These are phyloP conservation scores for Lithobates pipiens DNA, from an alignment of 2,797 vertebrate genomes.

Conservation along the genomic window DNA sequence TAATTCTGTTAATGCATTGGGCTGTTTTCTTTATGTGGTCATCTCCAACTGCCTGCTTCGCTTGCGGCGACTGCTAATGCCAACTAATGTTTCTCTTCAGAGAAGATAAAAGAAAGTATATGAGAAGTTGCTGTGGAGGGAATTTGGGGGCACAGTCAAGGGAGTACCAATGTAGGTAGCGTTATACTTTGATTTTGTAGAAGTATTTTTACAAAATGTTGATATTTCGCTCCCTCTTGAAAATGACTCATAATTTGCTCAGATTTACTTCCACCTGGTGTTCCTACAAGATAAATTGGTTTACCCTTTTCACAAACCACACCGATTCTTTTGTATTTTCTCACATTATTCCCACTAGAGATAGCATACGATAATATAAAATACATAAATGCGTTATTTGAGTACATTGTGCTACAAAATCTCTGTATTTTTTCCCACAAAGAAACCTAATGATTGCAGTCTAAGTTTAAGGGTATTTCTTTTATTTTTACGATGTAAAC, in stretches of 20 bases:
- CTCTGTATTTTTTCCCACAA: background rate
- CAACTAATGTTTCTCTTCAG: background rate
- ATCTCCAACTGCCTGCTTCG: background rate
- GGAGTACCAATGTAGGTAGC: background rate
- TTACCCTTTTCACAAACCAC: background rate
- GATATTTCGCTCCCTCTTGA: background rate
- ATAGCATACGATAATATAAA: background rate
- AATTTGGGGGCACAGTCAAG: background rate
- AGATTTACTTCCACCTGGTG: background rate
- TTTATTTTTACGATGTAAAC: too few species aligned
- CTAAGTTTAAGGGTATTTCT: background rate
- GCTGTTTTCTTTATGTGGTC: background rate
- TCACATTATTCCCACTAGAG: background rate
- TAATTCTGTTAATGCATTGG: background rate
- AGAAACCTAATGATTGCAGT: background rate
- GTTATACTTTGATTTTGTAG: background rate
- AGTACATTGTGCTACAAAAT: background rate
- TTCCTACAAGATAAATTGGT: constrained; percentile 4
- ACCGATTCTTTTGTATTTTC: background rate
- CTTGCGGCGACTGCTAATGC: too few species aligned
- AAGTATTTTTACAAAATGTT: background rate
- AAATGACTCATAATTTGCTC: constrained; percentile 4
- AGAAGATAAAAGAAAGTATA: background rate
- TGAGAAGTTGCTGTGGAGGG: background rate
- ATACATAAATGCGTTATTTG: background rate